These are phyloP conservation scores for Frankliniella fusca DNA, from an alignment of 2,888 invertebrate species.

Conservation along the genomic window DNA sequence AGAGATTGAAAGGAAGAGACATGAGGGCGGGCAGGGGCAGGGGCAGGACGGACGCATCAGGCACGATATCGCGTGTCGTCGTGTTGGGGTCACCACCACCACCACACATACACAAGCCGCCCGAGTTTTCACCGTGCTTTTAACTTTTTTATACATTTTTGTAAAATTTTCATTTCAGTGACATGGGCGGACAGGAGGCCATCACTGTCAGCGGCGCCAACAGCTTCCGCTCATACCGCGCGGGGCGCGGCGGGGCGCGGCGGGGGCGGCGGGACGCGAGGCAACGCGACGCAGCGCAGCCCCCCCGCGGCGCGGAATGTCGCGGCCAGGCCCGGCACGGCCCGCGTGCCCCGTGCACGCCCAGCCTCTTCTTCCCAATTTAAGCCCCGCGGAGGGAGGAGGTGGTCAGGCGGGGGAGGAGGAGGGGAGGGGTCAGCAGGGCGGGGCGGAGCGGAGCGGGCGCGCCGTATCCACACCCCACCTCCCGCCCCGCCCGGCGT, in stretches of 20 bases:
- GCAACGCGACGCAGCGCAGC: neutral
- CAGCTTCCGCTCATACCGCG: neutral
- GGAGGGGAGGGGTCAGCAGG: neutral
- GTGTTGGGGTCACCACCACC: too few relatives aligned
- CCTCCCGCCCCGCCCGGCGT: neutral
- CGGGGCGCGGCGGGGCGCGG: too few relatives aligned
- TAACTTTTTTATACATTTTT: too few relatives aligned
- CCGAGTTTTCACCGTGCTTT: too few relatives aligned
- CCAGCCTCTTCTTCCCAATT: constrained; percentile 7
- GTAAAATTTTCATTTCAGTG: too few relatives aligned
- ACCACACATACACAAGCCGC: too few relatives aligned
- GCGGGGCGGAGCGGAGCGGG: neutral
- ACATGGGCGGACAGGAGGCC: neutral
- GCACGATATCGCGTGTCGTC: too few relatives aligned
- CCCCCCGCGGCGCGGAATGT: neutral
- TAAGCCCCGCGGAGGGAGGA: neutral
- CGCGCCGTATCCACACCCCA: neutral
- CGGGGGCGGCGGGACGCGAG: too few relatives aligned
- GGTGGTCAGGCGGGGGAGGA: neutral
- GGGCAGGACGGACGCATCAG: too few relatives aligned
- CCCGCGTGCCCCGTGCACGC: neutral
- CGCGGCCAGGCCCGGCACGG: neutral
- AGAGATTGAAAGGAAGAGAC: too few relatives aligned
- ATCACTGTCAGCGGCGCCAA: neutral
- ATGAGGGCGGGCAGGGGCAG: too few relatives aligned